Evolutionary conservation across 2,888 invertebrate species (phyloP), one percentile per base, ranked within the genome.

Genomic region (Sepioteuthis lessoniana): DNA sequence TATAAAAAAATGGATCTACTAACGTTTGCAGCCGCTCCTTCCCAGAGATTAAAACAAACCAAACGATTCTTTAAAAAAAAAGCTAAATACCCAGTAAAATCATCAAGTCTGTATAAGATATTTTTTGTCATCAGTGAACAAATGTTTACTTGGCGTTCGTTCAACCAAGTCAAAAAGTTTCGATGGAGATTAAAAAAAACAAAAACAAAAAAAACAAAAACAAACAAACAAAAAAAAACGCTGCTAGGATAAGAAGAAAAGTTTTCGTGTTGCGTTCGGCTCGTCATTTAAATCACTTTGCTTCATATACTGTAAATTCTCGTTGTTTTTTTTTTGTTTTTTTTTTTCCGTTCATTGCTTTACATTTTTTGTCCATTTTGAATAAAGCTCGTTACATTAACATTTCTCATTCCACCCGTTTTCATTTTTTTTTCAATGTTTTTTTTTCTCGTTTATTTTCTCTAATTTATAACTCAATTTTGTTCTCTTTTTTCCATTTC

Each of bases 401-500:
- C n/a, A n/a, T n/a, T n/a, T n/a, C n/a, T n/a, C n/a, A n/a, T n/a
- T n/a, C n/a, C n/a, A n/a, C n/a, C n/a, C n/a, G n/a, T n/a, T 13
- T 76, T 31, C 31, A 13, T n/a, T 7, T n/a, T n/a, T n/a, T 13
- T 76, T n/a, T 31, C 76, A n/a, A 10, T n/a, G 0, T n/a, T n/a
- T 8, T 1, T n/a, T 13, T n/a, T 13, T 76, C 19, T n/a, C 1
- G 1, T 76, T 8, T 13, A 8, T 10, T 2, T n/a, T 76, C 31
- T 8, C n/a, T n/a, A 0, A n/a, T 1, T 76, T n/a, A 10, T 16
- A 8, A 0, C 28, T 8, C 28, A 3, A n/a, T 8, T n/a, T n/a
- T n/a, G 10, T n/a, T 76, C n/a, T n/a, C 19, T 76, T 76, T 76
- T 31, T n/a, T 21, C 21, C 0, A 16, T 19, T 7, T 60, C 60